These are phyloP conservation scores for Notothenia rossii DNA, from an alignment of 2,113 vertebrate genomes.

Conservation along the genomic window DNA sequence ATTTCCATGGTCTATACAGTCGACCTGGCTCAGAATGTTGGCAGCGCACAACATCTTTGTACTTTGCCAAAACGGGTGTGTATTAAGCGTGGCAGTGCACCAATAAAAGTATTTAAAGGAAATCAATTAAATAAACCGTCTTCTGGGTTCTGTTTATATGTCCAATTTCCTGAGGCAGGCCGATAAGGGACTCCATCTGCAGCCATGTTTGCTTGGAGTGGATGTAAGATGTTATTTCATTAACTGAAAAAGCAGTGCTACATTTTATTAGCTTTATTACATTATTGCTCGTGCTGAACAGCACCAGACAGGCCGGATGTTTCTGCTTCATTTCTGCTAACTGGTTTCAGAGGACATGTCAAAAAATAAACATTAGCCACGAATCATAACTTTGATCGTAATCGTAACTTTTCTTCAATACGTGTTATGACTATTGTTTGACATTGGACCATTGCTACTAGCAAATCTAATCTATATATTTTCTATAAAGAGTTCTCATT, in stretches of 20 bases:
- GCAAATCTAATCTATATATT: not conserved
- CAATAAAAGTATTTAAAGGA: conserved; percentile 26
- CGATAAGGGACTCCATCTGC: conserved; percentile 31
- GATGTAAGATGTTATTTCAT: conserved; percentile 42
- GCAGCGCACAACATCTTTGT: conserved; percentile 11
- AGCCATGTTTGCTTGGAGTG: conserved; percentile 42
- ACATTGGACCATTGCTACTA: too few relatives aligned
- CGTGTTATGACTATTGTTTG: too few relatives aligned
- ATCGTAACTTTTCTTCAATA: not conserved
- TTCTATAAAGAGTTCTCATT: not conserved
- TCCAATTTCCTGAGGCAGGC: conserved; percentile 31
- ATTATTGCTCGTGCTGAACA: not conserved
- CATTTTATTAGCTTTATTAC: conserved; percentile 35
- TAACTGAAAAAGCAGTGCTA: conserved; percentile 11
- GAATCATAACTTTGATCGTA: not conserved
- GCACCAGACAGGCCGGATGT: not conserved
- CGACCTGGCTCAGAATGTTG: conserved; percentile 1
- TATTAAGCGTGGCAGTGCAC: conserved; percentile 23
- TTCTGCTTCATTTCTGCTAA: conserved; percentile 25
- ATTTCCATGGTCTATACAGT: conserved; percentile 9
- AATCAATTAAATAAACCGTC: conserved; percentile 56
- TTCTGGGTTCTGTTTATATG: conserved; percentile 35
- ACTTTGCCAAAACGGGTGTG: conserved; percentile 3
- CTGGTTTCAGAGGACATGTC: not conserved
- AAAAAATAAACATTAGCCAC: conserved; percentile 1